Conservation (phyloP, 2,888 invertebrate species). For the Microctonus brassicae region DNA sequence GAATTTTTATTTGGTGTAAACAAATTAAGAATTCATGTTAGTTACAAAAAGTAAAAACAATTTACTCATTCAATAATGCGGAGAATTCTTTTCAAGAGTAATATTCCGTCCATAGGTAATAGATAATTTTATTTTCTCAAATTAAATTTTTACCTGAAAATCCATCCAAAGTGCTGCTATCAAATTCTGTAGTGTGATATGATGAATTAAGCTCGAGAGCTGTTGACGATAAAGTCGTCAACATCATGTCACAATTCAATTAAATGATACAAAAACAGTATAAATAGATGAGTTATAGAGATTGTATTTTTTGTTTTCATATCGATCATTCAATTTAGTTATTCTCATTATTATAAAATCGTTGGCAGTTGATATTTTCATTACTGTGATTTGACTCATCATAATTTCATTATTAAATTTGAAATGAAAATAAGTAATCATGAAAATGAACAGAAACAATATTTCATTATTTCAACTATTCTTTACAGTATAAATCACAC, state of each 20-base stretch:
- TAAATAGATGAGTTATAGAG: not conserved
- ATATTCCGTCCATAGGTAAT: not conserved
- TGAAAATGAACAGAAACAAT: not conserved
- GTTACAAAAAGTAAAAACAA: no score
- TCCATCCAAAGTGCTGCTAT: conserved; percentile 56
- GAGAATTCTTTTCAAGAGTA: not conserved
- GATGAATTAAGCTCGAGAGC: conserved; percentile 59
- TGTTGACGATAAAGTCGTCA: conserved; percentile 60
- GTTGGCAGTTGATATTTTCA: no score
- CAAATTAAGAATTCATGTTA: no score
- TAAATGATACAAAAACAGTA: not conserved
- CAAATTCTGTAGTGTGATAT: conserved; percentile 60
- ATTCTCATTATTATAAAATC: not conserved
- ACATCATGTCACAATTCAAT: conserved; percentile 44
- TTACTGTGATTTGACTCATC: not conserved
- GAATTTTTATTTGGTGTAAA: no score
- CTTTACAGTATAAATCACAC: not conserved
- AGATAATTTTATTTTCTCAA: no score
- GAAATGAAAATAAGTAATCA: not conserved
- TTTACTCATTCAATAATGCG: not conserved
- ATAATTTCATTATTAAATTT: not conserved
- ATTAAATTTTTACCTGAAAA: conserved; percentile 56
- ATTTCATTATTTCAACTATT: not conserved
- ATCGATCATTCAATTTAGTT: not conserved
- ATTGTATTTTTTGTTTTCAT: not conserved